These are phyloP conservation scores for Acromyrmex heyeri DNA, from an alignment of 1,140 invertebrate genomes.

Conservation along the genomic window DNA sequence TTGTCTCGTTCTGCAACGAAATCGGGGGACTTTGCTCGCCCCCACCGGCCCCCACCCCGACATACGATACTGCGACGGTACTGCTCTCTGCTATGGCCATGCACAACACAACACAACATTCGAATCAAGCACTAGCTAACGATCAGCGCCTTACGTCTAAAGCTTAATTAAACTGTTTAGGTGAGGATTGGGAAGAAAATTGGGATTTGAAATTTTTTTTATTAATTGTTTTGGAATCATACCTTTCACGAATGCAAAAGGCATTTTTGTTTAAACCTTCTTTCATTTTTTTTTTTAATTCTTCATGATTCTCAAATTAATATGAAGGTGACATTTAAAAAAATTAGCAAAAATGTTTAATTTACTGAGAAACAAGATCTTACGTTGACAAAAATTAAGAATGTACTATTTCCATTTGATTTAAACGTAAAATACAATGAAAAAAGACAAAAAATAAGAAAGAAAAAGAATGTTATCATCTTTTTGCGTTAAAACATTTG, in stretches of 20 bases:
- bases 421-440: not conserved
- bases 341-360: not conserved
- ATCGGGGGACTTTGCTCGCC: constrained; percentile 88
- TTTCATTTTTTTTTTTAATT: not conserved
- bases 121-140: constrained; percentile 84
- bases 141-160: constrained; percentile 82
- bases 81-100: constrained; percentile 87
- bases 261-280: not conserved
- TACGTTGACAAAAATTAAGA: not conserved
- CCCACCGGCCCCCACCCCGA: constrained; percentile 86
- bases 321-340: not conserved
- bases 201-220: constrained; percentile 36
- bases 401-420: not conserved
- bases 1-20: constrained; percentile 88
- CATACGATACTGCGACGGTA: constrained; percentile 87
- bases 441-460: not conserved
- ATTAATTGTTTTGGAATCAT: not conserved
- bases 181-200: constrained; percentile 52
- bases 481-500: not conserved
- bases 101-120: constrained; percentile 86
- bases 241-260: not conserved
- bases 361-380: not conserved
- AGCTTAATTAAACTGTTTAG: constrained; percentile 76
- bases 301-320: not conserved
- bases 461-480: not conserved